These are phyloP conservation scores for Amphilophus citrinellus DNA, from an alignment of 2,113 vertebrate species.

Conservation along the genomic window DNA sequence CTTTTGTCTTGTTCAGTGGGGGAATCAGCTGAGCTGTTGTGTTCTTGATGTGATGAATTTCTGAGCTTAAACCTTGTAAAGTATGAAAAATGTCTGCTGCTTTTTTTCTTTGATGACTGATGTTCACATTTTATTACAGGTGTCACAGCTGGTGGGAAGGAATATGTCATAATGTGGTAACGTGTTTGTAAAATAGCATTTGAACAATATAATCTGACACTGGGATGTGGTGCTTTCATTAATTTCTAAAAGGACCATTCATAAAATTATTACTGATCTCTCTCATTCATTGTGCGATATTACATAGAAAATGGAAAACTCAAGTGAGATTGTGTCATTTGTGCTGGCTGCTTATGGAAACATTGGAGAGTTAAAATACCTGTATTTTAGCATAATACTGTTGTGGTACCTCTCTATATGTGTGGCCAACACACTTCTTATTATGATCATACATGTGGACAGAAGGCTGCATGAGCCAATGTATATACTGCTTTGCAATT, in stretches of 20 bases:
- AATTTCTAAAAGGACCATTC: not conserved
- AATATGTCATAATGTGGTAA: not conserved
- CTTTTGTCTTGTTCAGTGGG: not conserved
- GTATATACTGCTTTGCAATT: too few species aligned
- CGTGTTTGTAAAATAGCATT: not conserved
- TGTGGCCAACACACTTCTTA: too few species aligned
- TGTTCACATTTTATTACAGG: not conserved
- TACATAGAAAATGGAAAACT: not conserved
- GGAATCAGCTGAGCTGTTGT: not conserved
- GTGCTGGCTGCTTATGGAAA: too few species aligned
- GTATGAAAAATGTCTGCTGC: not conserved
- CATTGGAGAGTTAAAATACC: too few species aligned
- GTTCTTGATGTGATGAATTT: not conserved
- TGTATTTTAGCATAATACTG: too few species aligned
- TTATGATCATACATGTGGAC: too few species aligned
- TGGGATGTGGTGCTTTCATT: not conserved
- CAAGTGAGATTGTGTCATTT: too few species aligned
- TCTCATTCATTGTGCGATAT: accelerated
- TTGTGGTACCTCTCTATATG: too few species aligned
- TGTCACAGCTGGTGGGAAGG: not conserved
- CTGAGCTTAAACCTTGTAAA: not conserved
- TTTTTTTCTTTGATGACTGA: not conserved
- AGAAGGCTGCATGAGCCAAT: too few species aligned
- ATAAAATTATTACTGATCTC: not conserved
- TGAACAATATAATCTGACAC: not conserved